Conservation (phyloP, 1,140 invertebrate genomes). For the Drosophila sproati region DNA sequence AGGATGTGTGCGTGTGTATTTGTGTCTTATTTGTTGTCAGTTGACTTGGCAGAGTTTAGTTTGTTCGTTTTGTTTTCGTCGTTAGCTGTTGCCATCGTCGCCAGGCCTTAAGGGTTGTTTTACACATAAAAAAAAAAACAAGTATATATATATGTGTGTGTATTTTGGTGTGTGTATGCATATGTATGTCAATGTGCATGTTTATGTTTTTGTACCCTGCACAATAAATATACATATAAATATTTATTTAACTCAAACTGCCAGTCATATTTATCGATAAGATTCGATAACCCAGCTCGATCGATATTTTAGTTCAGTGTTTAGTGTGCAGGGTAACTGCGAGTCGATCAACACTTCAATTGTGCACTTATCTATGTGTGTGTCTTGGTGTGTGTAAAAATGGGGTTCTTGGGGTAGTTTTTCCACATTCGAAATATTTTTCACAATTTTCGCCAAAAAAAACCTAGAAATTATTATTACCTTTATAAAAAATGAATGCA, state of each 20-base stretch:
- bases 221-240: neutral
- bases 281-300: too few species aligned
- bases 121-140: neutral
- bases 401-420: slow-evolving; percentile 24
- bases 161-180: neutral
- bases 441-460: neutral
- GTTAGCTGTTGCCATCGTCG: slow-evolving; percentile 37
- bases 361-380: neutral
- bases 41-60: too few species aligned
- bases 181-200: neutral
- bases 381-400: neutral
- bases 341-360: too few species aligned
- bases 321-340: too few species aligned
- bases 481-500: too few species aligned
- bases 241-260: too few species aligned
- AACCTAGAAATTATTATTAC: too few species aligned
- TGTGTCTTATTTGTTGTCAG: slow-evolving; percentile 34
- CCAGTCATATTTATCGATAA: too few species aligned
- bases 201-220: slow-evolving; percentile 8
- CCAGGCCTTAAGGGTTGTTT: slow-evolving; percentile 43
- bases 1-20: neutral
- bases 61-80: slow-evolving; percentile 36
- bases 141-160: neutral
- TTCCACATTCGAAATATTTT: neutral
- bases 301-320: too few species aligned